Percentiles rank a stretch among this genome's conserved stretches.
phyloP scores from a whole-genome alignment of 2,888 invertebrate genomes.

The Agriotes lineatus region DNA sequence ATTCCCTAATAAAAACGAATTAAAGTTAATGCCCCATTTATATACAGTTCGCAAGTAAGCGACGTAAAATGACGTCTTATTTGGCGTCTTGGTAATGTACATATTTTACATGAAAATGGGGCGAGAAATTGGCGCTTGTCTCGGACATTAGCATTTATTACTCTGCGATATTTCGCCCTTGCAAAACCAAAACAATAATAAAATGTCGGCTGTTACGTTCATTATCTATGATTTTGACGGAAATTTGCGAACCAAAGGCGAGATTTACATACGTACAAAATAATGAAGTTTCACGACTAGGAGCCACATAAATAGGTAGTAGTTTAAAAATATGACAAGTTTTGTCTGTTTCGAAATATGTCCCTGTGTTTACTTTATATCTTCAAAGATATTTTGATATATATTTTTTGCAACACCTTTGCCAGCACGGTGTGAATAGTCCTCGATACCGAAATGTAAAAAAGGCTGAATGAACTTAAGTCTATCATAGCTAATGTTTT shows the following conservation, averaged over 20 bases:
- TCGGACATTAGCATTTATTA: slow-evolving; percentile 47
- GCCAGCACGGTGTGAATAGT: too few species aligned
- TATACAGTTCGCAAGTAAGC: slow-evolving; percentile 54
- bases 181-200: slow-evolving; percentile 30
- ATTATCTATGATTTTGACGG: neutral
- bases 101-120: slow-evolving; percentile 56
- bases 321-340: too few species aligned
- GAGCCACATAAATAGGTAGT: too few species aligned
- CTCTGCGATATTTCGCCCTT: slow-evolving; percentile 24
- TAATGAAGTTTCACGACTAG: too few species aligned
- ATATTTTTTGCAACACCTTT: too few species aligned
- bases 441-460: too few species aligned
- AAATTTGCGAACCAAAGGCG: neutral
- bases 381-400: too few species aligned
- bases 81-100: slow-evolving; percentile 54
- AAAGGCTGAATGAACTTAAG: too few species aligned
- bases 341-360: too few species aligned
- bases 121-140: slow-evolving; percentile 55
- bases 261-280: too few species aligned
- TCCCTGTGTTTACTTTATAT: too few species aligned
- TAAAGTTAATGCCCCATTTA: slow-evolving; percentile 59
- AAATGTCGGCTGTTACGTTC: slow-evolving; percentile 12
- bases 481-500: too few species aligned
- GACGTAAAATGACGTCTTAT: slow-evolving; percentile 54
- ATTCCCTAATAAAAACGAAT: slow-evolving; percentile 53